phyloP scores from a whole-genome alignment of 2,888 invertebrate species.

The Drosophila fungiperda region DNA sequence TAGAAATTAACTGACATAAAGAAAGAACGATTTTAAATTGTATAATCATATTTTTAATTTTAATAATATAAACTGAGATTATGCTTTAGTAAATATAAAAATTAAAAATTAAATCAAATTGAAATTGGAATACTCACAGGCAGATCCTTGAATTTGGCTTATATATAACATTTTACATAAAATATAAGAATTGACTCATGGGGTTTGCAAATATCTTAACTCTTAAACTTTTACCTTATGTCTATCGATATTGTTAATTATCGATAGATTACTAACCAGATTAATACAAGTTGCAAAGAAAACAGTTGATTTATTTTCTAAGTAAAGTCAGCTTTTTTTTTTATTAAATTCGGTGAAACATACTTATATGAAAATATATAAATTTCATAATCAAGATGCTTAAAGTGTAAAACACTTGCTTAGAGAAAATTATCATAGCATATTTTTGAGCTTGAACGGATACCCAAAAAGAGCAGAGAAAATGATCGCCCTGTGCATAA shows the following conservation, averaged over 20 bases:
- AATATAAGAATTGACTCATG: not conserved
- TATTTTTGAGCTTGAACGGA: slow-evolving; percentile 9
- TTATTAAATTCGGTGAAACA: not conserved
- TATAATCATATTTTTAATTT: not conserved
- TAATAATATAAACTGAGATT: not conserved
- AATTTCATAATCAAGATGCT: not conserved
- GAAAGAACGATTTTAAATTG: not conserved
- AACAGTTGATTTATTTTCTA: not conserved
- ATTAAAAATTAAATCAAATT: accelerated
- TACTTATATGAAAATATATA: not conserved
- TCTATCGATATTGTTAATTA: not conserved
- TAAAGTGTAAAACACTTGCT: not conserved
- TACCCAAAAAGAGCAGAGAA: not conserved
- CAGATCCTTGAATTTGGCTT: not conserved
- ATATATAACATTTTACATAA: not conserved
- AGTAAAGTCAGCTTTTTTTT: no score
- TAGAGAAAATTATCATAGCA: slow-evolving; percentile 5
- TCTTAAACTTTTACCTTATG: no score
- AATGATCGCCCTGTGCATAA: slow-evolving; percentile 19
- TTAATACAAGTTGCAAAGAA: not conserved
- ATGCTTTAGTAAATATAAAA: not conserved
- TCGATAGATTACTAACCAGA: not conserved
- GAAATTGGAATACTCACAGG: not conserved
- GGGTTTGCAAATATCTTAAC: not conserved
- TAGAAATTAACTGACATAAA: not conserved